These are phyloP conservation scores for Gallinago solitaria DNA, from an alignment of 2,797 vertebrate species.

Conservation along the genomic window DNA sequence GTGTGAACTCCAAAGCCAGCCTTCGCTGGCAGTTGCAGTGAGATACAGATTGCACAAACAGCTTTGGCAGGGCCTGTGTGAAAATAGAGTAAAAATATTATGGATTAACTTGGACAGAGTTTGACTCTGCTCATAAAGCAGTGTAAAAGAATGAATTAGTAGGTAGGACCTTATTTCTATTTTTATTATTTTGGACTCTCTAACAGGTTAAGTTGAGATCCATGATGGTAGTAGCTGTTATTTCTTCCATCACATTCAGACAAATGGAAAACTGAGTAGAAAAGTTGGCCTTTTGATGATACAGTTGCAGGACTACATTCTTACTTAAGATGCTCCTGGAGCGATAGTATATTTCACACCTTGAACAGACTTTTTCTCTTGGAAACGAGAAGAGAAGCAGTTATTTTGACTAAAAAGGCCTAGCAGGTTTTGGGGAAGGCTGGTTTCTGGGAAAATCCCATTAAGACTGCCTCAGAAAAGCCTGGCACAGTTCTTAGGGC, in stretches of 20 bases:
- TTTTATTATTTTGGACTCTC: background rate
- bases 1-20: background rate
- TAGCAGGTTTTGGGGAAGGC: background rate
- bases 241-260: background rate
- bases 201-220: background rate
- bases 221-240: background rate
- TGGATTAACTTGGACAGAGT: background rate
- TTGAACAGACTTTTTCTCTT: background rate
- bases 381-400: background rate
- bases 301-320: background rate
- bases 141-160: background rate
- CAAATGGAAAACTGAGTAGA: background rate
- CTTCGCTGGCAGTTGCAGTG: background rate
- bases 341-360: background rate
- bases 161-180: background rate
- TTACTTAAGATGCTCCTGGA: background rate
- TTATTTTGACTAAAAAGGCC: background rate
- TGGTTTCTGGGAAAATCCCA: background rate
- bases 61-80: background rate
- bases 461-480: background rate
- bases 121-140: background rate
- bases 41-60: background rate
- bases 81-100: background rate
- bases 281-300: background rate
- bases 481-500: background rate